These are phyloP conservation scores for Datnioides undecimradiatus DNA, from an alignment of 2,113 vertebrate species.

Conservation along the genomic window DNA sequence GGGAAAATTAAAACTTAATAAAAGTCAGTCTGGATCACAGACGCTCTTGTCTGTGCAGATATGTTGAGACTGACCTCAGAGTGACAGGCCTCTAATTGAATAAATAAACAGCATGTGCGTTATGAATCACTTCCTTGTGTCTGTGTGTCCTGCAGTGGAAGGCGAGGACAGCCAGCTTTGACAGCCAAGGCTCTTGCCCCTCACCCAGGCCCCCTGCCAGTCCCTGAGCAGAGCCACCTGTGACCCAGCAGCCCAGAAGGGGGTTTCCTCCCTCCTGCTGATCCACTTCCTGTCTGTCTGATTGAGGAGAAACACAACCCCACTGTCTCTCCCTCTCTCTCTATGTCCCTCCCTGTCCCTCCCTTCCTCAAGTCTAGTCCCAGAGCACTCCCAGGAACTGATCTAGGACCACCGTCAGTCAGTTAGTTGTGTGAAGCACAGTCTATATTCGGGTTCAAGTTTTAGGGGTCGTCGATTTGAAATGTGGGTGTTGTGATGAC, in stretches of 20 bases:
- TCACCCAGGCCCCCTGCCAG: conserved; percentile 93
- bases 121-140: conserved; percentile 59
- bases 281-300: conserved; percentile 80
- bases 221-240: conserved; percentile 87
- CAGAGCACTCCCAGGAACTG: conserved; percentile 67
- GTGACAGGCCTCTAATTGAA: background rate
- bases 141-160: conserved; percentile 90
- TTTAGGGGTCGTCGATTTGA: conserved; percentile 47
- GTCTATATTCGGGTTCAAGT: conserved; percentile 52
- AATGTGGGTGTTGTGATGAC: conserved; percentile 37
- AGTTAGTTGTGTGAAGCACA: conserved; percentile 53
- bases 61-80: background rate
- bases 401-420: conserved; percentile 62
- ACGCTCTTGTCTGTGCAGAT: background rate
- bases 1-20: background rate
- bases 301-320: conserved; percentile 73
- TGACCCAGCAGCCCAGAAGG: conserved; percentile 70
- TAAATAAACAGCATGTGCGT: background rate
- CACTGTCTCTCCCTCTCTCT: conserved; percentile 43
- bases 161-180: conserved; percentile 94
- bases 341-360: conserved; percentile 23
- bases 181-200: conserved; percentile 96
- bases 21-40: background rate
- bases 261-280: conserved; percentile 65
- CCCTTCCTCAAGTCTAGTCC: conserved; percentile 54